Evolutionary conservation across 2,888 invertebrate species (phyloP).

Genomic region (Stenotaenia linearis): DNA sequence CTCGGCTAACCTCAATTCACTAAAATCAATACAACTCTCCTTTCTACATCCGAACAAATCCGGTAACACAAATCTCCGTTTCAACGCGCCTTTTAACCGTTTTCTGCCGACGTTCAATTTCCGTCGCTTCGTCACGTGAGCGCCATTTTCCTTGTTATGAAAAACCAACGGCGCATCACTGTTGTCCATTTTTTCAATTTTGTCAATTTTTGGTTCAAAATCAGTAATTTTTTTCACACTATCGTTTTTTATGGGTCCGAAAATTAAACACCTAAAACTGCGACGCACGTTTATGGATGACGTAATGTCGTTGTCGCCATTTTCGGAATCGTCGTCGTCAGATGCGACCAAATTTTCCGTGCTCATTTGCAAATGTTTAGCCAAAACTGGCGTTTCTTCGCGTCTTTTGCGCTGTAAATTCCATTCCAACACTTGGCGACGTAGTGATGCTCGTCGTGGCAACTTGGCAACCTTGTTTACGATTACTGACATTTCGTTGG

Average conservation of each 20-base stretch:
- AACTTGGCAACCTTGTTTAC: background rate
- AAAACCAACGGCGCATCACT: background rate
- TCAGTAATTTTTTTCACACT: no score
- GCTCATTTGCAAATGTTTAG: background rate
- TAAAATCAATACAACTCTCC: background rate
- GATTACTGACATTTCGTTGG: background rate
- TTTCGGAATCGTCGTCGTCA: background rate
- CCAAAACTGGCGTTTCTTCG: no score
- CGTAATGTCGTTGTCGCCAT: background rate
- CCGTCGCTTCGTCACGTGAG: background rate
- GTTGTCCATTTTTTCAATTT: background rate
- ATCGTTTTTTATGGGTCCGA: no score
- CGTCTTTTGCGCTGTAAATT: background rate
- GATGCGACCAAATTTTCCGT: background rate
- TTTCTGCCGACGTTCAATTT: background rate
- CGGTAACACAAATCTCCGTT: background rate
- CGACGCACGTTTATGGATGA: background rate
- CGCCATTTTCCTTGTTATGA: background rate
- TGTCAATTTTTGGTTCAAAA: background rate
- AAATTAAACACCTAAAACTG: background rate
- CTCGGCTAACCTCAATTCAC: background rate
- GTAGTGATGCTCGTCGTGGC: background rate
- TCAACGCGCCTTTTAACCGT: background rate
- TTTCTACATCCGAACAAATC: background rate
- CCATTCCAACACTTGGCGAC: background rate